phyloP scores from a whole-genome alignment of 2,888 invertebrate genomes.

The Drepanosiphum platanoidis region DNA sequence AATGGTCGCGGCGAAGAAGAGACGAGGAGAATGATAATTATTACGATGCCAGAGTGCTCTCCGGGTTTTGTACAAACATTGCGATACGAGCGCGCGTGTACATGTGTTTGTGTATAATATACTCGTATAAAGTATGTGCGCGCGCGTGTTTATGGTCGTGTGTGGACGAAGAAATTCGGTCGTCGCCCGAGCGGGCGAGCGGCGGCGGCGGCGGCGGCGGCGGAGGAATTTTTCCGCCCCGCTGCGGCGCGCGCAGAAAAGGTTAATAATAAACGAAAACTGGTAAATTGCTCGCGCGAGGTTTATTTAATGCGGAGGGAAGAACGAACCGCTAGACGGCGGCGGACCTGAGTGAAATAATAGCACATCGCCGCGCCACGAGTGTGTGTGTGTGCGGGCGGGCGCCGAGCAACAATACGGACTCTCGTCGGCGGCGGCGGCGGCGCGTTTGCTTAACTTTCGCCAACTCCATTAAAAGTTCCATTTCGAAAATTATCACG shows the following conservation, averaged over 20 bases:
- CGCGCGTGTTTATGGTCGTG: too few relatives aligned
- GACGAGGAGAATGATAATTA: neutral
- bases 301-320: neutral
- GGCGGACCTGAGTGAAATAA: neutral
- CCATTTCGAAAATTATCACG: constrained; percentile 47
- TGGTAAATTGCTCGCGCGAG: neutral
- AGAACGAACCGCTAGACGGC: neutral
- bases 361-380: neutral
- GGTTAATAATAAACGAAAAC: neutral
- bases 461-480: constrained; percentile 60
- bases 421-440: neutral
- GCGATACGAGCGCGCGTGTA: neutral
- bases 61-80: too few relatives aligned
- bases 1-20: too few relatives aligned
- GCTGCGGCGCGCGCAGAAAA: neutral
- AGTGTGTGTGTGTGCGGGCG: neutral
- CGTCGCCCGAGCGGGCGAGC: neutral
- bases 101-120: neutral
- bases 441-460: constrained; percentile 46
- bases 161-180: neutral
- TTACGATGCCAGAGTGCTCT: too few relatives aligned
- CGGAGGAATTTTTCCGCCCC: neutral
- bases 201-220: neutral
- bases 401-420: constrained; percentile 5
- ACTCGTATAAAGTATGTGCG: too few relatives aligned